Percentiles rank a stretch among this genome's conserved stretches.
These are phyloP conservation scores for Rhegmatorhina hoffmannsi DNA, from an alignment of 2,113 vertebrate species.

Conservation along the genomic window DNA sequence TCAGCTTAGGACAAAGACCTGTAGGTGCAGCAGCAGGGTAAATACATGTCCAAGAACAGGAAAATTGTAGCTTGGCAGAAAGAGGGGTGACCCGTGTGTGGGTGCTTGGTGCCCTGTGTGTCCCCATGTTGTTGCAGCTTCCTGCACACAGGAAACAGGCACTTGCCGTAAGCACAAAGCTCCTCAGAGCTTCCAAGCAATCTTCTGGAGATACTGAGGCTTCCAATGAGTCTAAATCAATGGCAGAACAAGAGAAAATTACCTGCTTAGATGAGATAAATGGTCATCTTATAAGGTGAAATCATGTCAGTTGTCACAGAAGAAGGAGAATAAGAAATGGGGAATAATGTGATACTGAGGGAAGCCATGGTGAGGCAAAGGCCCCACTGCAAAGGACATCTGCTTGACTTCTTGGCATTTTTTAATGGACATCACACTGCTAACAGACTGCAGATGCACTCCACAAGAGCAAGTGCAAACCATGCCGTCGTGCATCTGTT, in stretches of 20 bases:
- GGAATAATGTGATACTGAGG: not conserved
- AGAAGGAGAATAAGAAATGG: not conserved
- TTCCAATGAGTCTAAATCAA: not conserved
- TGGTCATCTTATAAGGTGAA: not conserved
- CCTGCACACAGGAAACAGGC: not conserved
- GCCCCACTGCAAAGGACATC: not conserved
- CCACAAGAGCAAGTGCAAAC: slow-evolving; percentile 18
- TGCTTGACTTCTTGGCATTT: not conserved
- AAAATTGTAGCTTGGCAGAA: not conserved
- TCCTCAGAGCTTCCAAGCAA: not conserved
- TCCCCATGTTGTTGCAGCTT: not conserved
- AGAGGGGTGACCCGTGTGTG: not conserved
- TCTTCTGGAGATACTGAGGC: not conserved
- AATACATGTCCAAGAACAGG: not conserved
- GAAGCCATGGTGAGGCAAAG: not conserved
- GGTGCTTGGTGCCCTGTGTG: accelerated
- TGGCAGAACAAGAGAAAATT: not conserved
- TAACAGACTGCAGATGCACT: slow-evolving; percentile 39
- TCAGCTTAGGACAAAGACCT: not conserved
- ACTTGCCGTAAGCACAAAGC: not conserved
- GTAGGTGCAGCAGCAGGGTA: not conserved
- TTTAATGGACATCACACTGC: not conserved
- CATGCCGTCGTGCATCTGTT: slow-evolving; percentile 1
- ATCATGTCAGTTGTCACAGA: not conserved
- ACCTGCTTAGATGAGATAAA: not conserved